phyloP scores from a whole-genome alignment of 2,888 invertebrate species.

The Anthophora plumipes region DNA sequence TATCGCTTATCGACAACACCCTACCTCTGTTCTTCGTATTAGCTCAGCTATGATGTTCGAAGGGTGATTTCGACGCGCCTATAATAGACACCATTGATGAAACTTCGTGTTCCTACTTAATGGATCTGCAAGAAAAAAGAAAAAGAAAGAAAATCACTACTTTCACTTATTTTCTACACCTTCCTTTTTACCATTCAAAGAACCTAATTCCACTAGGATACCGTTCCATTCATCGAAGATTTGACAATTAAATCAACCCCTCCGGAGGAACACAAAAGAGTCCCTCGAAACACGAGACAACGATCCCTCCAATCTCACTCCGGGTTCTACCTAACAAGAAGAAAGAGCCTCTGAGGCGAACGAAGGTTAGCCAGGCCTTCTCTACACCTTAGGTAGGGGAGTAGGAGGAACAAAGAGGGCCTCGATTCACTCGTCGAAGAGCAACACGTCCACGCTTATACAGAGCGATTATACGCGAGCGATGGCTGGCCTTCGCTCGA shows the following conservation, averaged over 20 bases:
- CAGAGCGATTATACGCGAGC: conserved; percentile 67
- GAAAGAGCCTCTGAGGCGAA: not conserved
- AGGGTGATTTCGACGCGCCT: conserved; percentile 5
- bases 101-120: not conserved
- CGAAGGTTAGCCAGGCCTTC: not conserved
- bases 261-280: not conserved
- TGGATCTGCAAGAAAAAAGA: not conserved
- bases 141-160: not conserved
- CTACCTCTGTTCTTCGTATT: conserved; percentile 12
- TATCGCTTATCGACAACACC: conserved; percentile 35
- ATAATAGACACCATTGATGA: conserved; percentile 27
- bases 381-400: not conserved
- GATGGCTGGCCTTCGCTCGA: conserved; percentile 52
- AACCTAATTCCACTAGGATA: too few species aligned
- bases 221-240: not conserved
- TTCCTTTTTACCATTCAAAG: too few species aligned
- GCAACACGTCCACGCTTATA: conserved; percentile 57
- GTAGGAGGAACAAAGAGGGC: conserved; percentile 52
- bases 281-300: too few species aligned
- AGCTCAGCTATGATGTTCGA: conserved; percentile 8
- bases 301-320: not conserved
- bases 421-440: conserved; percentile 73
- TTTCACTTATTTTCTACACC: not conserved
- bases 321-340: not conserved
- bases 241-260: conserved; percentile 1